Conservation (phyloP, 2,888 invertebrate genomes). For the Dascillus cervinus region DNA sequence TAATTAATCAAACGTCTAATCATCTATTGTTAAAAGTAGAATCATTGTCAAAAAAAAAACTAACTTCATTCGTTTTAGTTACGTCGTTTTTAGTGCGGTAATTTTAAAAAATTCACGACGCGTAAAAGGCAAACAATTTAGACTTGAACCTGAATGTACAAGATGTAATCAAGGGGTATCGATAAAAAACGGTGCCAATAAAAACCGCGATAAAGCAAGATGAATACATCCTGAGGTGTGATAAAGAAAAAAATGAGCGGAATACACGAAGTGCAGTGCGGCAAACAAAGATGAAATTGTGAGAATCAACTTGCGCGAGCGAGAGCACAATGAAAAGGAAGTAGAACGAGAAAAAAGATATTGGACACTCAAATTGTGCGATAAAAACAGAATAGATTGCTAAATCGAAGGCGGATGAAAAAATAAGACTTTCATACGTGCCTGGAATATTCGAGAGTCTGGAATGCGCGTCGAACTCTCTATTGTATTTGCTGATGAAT, state of each 20-base stretch:
- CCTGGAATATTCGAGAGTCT: conserved; percentile 24
- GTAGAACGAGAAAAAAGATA: conserved; percentile 18
- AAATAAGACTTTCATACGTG: conserved; percentile 38
- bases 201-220: conserved; percentile 20
- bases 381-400: conserved; percentile 42
- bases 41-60: no score
- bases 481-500: conserved; percentile 30
- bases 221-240: conserved; percentile 15
- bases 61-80: no score
- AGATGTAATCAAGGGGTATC: conserved; percentile 24
- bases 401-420: conserved; percentile 40
- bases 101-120: no score
- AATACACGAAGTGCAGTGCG: conserved; percentile 2
- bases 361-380: conserved; percentile 38
- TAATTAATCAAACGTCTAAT: no score
- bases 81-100: no score
- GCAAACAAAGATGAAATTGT: conserved; percentile 8
- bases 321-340: conserved; percentile 8
- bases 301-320: conserved; percentile 11
- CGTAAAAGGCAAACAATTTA: conserved; percentile 10
- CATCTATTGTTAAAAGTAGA: no score
- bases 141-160: conserved; percentile 11
- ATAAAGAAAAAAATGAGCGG: conserved; percentile 7
- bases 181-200: conserved; percentile 23
- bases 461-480: conserved; percentile 18